phyloP scores from a whole-genome alignment of 2,888 invertebrate genomes.

The Choreutis nemorana region DNA sequence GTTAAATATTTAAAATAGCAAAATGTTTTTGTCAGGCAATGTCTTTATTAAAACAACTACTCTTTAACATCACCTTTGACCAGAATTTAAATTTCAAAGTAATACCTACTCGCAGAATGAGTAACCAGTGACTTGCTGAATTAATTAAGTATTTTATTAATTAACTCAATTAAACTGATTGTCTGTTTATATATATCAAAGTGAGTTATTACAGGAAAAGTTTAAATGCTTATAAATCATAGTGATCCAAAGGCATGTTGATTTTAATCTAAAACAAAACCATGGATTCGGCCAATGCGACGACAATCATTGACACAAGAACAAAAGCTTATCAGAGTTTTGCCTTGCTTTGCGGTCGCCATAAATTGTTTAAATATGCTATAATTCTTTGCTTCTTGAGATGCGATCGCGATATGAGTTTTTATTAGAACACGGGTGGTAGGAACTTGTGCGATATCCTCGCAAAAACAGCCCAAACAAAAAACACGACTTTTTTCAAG shows the following conservation, averaged over 20 bases:
- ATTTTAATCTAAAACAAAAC: no score
- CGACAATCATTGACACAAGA: slow-evolving; percentile 51
- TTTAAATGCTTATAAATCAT: no score
- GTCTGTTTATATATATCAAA: no score
- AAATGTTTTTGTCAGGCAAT: slow-evolving; percentile 24
- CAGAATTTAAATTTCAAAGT: no score
- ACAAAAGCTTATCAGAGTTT: slow-evolving; percentile 44
- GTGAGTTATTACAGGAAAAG: no score
- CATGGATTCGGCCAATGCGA: no score
- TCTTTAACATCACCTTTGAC: no score
- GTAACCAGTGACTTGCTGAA: no score
- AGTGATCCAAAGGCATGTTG: no score
- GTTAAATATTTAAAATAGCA: slow-evolving; percentile 56
- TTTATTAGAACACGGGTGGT: slow-evolving; percentile 58
- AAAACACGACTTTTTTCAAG: slow-evolving; percentile 32
- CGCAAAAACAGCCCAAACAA: slow-evolving; percentile 38
- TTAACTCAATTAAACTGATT: no score
- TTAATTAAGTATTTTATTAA: no score
- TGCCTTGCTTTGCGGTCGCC: slow-evolving; percentile 48
- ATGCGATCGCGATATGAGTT: slow-evolving; percentile 46
- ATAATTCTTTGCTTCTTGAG: slow-evolving; percentile 58
- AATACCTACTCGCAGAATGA: no score
- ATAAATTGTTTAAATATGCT: slow-evolving; percentile 61
- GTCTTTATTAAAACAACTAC: slow-evolving; percentile 26
- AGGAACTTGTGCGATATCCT: slow-evolving; percentile 40